Evolutionary conservation across 2,113 vertebrate genomes (phyloP), one percentile per base, ranked within the genome.

Genomic region (Lophochroa leadbeateri): DNA sequence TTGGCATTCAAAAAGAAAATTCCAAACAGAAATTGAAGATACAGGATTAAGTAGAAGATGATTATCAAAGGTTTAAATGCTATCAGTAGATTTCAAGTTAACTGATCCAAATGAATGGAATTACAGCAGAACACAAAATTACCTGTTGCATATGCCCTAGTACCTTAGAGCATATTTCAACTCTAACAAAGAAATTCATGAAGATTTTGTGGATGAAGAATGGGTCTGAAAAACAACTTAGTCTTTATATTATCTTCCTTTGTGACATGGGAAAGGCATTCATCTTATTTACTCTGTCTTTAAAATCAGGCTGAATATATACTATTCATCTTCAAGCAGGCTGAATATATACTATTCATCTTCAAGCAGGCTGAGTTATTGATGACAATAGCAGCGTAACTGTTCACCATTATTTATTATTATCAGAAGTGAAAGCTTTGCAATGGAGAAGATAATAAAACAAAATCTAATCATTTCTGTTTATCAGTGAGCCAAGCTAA

Each of bases 371-470:
- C 49, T 90, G 67, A 94, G 82, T 90, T 93, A 92, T 91, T 82
- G 92, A 96, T 96, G 63, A 43, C 68, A 86, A 75, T 63, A 50
- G 46, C 71, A 92, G 60, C 78, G 63, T 50, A 90, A 63, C 74
- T 79, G 90, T 57, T 91, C 90, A 76, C 53, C 28, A 86, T 94
- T 94, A 94, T 90, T 94, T 96, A 90, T 95, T 92, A 85, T 95
- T 91, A 96, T 85, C 87, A 91, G 67, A 96, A 96, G 63, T 82
- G 87, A 96, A 94, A 95, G 84, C 70, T 91, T 90, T 93, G 90
- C 93, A 94, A 75, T 88, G 76, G 60, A 86, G 94, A 88, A 83
- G 90, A 90, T 44, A 92, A 83, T 63, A 86, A 95, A 94, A 49
- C 39, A 60, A 85, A 90, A 94, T 81, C 82, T 86, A 95, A 93